phyloP scores from a whole-genome alignment of 2,113 vertebrate species.

The Tetrax tetrax region DNA sequence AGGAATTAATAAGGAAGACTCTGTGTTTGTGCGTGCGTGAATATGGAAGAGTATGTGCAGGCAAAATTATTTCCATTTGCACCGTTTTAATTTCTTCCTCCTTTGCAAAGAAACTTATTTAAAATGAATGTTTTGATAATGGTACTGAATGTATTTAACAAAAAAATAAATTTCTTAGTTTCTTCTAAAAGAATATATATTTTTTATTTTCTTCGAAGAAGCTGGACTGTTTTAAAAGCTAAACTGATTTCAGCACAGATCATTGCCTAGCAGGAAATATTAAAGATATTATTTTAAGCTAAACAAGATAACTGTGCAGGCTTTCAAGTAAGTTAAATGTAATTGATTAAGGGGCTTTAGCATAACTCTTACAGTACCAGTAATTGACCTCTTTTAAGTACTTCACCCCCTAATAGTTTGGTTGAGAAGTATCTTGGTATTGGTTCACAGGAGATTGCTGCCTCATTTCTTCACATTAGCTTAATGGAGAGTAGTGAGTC shows the following conservation, averaged over 20 bases:
- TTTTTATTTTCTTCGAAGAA: conserved; percentile 77
- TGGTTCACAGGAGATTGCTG: conserved; percentile 24
- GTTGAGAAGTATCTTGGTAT: conserved; percentile 45
- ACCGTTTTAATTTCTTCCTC: background rate
- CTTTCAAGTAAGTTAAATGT: conserved; percentile 66
- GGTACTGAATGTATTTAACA: background rate
- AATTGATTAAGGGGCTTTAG: conserved; percentile 41
- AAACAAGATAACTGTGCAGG: conserved; percentile 81
- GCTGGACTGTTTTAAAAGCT: conserved; percentile 75
- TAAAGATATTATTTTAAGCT: conserved; percentile 82
- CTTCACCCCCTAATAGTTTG: conserved; percentile 60
- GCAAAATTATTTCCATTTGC: conserved; percentile 39
- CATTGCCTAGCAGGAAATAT: conserved; percentile 70
- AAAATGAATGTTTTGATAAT: background rate
- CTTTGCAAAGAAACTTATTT: background rate
- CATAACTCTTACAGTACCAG: conserved; percentile 41
- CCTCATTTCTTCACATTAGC: conserved; percentile 67
- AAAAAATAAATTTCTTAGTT: background rate
- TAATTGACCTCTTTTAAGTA: conserved; percentile 72
- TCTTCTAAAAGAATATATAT: conserved; percentile 33
- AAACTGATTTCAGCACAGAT: conserved; percentile 72
- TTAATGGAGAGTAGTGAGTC: conserved; percentile 64
- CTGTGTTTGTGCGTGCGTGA: background rate
- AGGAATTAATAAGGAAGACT: background rate
- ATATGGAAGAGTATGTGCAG: background rate